Base-by-base conservation (phyloP, 92 coral and sea anemone species). In the Porites cylindrica region DNA sequence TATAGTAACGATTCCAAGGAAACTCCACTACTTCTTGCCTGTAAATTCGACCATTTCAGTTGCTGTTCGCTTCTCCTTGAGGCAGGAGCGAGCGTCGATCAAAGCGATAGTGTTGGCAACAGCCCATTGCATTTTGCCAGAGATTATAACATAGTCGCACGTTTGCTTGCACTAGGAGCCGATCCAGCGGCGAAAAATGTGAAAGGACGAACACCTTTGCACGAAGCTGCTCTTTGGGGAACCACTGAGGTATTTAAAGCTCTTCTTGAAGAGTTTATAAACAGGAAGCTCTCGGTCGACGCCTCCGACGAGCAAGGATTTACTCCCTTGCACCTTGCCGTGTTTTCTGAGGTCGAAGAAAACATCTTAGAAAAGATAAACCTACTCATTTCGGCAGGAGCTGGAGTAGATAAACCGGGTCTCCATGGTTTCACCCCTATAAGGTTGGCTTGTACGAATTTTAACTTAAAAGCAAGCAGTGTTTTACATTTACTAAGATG, bases 51-150 rank as follows among this genome's bases (percentile, higher is more conserved):
- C 26, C 66, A 65, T 75, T 70, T 69, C 23, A 85, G 63, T 20
- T 85, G 88, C 65, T 85, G 82, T 51, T 70, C 66, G 65, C 74
- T 85, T 74, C 58, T 85, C 26, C 56, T 85, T 47, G 88, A 85
- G 66, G 66, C 88, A 74, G 69, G 69, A 56, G 88, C 69, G 26
- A 70, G 43, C 58, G 88, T 85, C 29, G 69, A 85, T 72, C 66
- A 85, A 75, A 19, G 10, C 53, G 88, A 85, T 70, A 47, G 88
- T 85, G 88, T 72, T 66, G 88, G 88, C 24, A 85, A 85, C 69
- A 75, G 74, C 7, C 88, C 88, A 43, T 72, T 85, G 81, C 88
- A 85, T 62, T 85, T 85, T 75, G 88, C 88, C 14, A 62, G 88
- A 60, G 63, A 80, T 72, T 38, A n/a, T 19, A 69, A 72, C 9